phyloP scores from a whole-genome alignment of 2,888 invertebrate genomes.

The Eulithis prunata region DNA sequence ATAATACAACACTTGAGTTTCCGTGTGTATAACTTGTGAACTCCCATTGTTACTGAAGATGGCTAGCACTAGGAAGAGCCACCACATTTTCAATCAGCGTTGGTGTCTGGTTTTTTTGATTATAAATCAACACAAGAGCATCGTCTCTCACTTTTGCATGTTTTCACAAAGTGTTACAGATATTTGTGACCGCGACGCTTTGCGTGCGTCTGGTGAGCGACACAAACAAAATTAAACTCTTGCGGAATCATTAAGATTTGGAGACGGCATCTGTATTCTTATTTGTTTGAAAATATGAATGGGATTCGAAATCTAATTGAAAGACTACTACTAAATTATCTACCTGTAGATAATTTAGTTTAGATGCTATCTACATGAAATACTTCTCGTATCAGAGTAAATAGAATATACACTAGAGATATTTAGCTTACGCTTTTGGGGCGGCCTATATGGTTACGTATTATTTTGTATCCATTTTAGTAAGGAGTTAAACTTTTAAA shows the following conservation, averaged over 20 bases:
- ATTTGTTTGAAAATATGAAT: background rate
- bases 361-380: too few relatives aligned
- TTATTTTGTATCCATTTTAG: too few relatives aligned
- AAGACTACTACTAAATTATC: too few relatives aligned
- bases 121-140: conserved; percentile 10
- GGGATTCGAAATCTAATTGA: background rate
- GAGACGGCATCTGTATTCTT: conserved; percentile 40
- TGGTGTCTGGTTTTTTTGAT: background rate
- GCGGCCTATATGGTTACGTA: too few relatives aligned
- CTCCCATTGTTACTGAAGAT: conserved; percentile 47
- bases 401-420: too few relatives aligned
- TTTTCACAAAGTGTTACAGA: conserved; percentile 15
- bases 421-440: too few relatives aligned
- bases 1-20: conserved; percentile 53
- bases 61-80: conserved; percentile 47
- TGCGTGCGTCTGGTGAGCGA: conserved; percentile 51
- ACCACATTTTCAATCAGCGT: conserved; percentile 45
- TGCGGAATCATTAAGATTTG: conserved; percentile 41
- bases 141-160: conserved; percentile 6
- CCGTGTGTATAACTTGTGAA: conserved; percentile 52
- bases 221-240: conserved; percentile 54
- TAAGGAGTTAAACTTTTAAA: too few relatives aligned
- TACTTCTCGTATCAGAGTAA: too few relatives aligned
- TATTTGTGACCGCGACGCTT: conserved; percentile 43
- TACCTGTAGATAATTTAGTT: too few relatives aligned